These are phyloP conservation scores for Helogale parvula DNA, from an alignment of 2,113 vertebrate genomes.

Conservation along the genomic window DNA sequence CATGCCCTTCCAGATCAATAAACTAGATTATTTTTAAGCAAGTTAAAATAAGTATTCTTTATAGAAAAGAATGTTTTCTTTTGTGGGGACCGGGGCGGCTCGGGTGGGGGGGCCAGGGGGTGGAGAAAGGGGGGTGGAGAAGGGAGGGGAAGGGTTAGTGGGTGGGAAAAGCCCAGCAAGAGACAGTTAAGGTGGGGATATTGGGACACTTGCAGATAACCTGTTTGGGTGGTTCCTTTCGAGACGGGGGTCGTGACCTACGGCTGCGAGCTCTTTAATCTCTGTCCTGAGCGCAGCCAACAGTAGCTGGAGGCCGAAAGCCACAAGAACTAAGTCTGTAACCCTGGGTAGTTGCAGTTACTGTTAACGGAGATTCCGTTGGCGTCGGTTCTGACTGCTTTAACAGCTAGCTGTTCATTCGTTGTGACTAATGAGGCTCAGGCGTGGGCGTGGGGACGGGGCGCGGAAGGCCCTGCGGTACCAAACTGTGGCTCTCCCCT, in stretches of 20 bases:
- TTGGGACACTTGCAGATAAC: neutral
- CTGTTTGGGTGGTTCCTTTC: neutral
- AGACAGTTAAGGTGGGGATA: rapidly evolving
- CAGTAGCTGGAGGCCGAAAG: conserved; percentile 62
- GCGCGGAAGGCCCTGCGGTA: conserved; percentile 67
- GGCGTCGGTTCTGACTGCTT: conserved; percentile 82
- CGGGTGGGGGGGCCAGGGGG: too few species aligned
- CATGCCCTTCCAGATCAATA: neutral
- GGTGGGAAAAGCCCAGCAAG: neutral
- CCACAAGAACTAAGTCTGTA: conserved; percentile 78
- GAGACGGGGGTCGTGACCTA: neutral
- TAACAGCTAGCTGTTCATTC: conserved; percentile 86
- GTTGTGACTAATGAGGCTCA: conserved; percentile 86
- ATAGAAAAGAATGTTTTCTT: neutral
- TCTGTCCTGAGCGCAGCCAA: neutral
- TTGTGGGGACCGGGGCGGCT: neutral
- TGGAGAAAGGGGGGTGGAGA: too few species aligned
- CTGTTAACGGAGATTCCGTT: conserved; percentile 79
- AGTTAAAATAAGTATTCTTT: neutral
- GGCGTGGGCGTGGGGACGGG: conserved; percentile 76
- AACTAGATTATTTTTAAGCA: neutral
- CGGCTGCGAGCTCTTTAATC: neutral
- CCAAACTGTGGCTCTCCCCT: conserved; percentile 86
- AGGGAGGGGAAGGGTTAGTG: neutral
- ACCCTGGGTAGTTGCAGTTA: conserved; percentile 70